phyloP scores from a whole-genome alignment of 2,113 vertebrate genomes.

The Engraulis encrasicolus region DNA sequence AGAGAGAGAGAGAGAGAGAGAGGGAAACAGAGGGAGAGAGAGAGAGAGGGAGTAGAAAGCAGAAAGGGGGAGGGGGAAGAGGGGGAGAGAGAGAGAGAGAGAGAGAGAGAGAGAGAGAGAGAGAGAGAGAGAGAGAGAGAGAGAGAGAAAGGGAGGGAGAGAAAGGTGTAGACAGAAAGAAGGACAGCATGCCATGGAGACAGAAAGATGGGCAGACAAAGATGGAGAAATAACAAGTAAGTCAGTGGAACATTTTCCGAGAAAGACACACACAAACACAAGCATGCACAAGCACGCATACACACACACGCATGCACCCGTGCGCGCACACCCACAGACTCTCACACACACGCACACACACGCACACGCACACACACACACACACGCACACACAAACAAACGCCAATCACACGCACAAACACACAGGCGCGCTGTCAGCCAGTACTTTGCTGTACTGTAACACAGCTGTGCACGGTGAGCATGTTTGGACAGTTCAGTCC shows the following conservation, averaged over 20 bases:
- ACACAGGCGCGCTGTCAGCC: background rate
- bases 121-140: background rate
- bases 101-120: background rate
- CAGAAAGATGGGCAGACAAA: background rate
- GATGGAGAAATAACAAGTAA: no score
- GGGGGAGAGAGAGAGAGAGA: background rate
- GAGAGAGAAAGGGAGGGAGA: no score
- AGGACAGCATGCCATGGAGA: no score
- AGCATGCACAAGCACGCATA: no score
- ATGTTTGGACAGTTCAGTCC: background rate
- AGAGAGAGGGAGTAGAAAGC: background rate
- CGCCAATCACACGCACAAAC: background rate
- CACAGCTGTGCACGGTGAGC: background rate
- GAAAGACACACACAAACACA: background rate
- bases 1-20: background rate
- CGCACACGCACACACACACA: no score
- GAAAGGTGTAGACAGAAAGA: no score
- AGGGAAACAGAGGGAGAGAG: no score
- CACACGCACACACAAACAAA: background rate
- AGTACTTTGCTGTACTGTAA: no score
- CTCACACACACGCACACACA: background rate
- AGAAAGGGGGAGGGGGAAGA: background rate
- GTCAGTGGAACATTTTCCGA: background rate
- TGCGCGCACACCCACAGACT: background rate
- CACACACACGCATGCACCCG: no score